Percentiles rank a stretch among this genome's conserved stretches.
Conservation (phyloP, 2,797 vertebrate genomes). For the Anabacerthia variegaticeps region DNA sequence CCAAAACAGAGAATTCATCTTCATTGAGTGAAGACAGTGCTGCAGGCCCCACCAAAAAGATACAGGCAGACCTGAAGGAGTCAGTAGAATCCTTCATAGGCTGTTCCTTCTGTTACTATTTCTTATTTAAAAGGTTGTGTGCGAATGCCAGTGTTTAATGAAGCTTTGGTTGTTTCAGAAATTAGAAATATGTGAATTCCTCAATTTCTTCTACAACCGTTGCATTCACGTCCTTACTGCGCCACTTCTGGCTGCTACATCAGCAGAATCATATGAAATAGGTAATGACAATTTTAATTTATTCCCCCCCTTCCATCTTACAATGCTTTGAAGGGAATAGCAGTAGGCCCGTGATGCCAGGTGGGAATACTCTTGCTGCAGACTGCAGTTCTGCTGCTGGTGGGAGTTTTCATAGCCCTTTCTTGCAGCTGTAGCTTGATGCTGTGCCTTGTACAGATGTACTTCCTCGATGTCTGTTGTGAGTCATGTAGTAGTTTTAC, state of each 20-base stretch:
- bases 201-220: conserved; percentile 97
- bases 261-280: conserved; percentile 87
- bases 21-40: background rate
- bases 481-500: background rate
- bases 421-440: background rate
- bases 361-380: background rate
- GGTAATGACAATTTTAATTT: conserved; percentile 72
- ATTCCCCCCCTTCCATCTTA: background rate
- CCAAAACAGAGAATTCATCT: background rate
- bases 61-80: background rate
- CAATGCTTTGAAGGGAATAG: background rate
- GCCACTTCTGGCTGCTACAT: conserved; percentile 91
- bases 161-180: conserved; percentile 78
- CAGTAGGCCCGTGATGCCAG: background rate
- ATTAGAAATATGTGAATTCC: conserved; percentile 94
- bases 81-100: background rate
- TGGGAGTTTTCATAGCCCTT: background rate
- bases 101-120: background rate
- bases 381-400: background rate
- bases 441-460: background rate
- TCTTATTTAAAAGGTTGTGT: background rate
- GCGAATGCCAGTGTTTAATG: background rate
- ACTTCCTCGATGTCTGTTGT: background rate
- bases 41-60: background rate
- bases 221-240: conserved; percentile 96